These are phyloP conservation scores for Lottia gigantea DNA, from an alignment of 2,888 invertebrate species.

Conservation along the genomic window DNA sequence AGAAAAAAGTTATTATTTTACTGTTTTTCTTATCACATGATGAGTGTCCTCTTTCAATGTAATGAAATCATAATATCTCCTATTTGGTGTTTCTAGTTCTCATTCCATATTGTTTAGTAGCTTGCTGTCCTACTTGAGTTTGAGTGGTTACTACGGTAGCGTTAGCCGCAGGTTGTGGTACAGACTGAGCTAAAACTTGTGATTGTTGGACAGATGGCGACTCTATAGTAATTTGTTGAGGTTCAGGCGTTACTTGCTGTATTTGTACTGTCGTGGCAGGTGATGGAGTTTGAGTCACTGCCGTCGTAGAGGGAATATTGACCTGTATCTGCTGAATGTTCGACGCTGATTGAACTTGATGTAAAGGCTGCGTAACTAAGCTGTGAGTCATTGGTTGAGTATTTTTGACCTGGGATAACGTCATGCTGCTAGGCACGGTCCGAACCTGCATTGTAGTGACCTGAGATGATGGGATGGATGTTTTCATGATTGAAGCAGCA, in stretches of 20 bases:
- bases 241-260: conserved; percentile 26
- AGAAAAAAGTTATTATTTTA: too few species aligned
- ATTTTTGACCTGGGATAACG: conserved; percentile 23
- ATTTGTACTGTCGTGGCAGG: conserved; percentile 26
- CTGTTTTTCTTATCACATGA: too few species aligned
- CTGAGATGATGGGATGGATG: conserved; percentile 24
- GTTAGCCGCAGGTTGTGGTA: conserved; percentile 37
- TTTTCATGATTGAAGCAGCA: conserved; percentile 25
- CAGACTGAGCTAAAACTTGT: conserved; percentile 31
- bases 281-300: conserved; percentile 28
- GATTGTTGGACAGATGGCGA: conserved; percentile 18
- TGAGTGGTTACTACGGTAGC: conserved; percentile 32
- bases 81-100: conserved; percentile 49
- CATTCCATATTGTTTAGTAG: conserved; percentile 51
- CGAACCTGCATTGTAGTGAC: conserved; percentile 19
- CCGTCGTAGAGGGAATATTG: conserved; percentile 27
- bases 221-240: conserved; percentile 19
- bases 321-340: conserved; percentile 31
- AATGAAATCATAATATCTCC: too few species aligned
- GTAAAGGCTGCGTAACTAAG: conserved; percentile 17
- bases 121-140: conserved; percentile 32
- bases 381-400: conserved; percentile 28
- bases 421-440: conserved; percentile 26
- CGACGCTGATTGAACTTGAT: conserved; percentile 22
- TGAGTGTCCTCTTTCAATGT: too few species aligned